Evolutionary conservation across 2,888 invertebrate species (phyloP).

Genomic region (Embidobia sp.): DNA sequence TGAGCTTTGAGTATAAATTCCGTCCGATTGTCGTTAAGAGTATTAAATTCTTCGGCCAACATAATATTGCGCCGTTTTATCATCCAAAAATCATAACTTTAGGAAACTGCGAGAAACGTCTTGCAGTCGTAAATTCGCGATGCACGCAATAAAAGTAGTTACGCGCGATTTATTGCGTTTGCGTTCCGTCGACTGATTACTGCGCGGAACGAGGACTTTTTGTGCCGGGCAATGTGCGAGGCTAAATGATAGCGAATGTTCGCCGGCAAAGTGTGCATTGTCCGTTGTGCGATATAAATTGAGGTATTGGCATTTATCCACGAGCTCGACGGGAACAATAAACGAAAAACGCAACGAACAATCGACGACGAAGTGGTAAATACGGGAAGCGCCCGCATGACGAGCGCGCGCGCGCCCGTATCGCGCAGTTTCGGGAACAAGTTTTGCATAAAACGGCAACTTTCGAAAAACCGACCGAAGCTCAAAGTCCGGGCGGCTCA

Average conservation of each 20-base stretch:
- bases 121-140: too few relatives aligned
- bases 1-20: too few relatives aligned
- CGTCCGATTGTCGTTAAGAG: too few relatives aligned
- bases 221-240: conserved; percentile 2
- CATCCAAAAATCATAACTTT: not conserved
- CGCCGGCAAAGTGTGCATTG: conserved; percentile 24
- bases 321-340: conserved; percentile 32
- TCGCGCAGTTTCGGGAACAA: conserved; percentile 17
- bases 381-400: conserved; percentile 55
- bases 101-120: not conserved
- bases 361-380: conserved; percentile 49
- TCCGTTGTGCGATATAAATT: conserved; percentile 25
- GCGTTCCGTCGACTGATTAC: not conserved
- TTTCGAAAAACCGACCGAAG: not conserved
- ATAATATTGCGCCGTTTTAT: not conserved
- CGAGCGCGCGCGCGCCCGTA: conserved; percentile 28
- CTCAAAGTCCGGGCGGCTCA: not conserved
- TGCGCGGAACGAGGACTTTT: not conserved
- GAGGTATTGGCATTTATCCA: conserved; percentile 48
- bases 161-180: too few relatives aligned
- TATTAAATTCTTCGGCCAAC: not conserved
- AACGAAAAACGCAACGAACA: conserved; percentile 34
- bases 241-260: conserved; percentile 28
- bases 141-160: too few relatives aligned
- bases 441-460: conserved; percentile 28